Evolutionary conservation across 2,797 vertebrate genomes (phyloP).

Genomic region (Coccyzus lansbergi): DNA sequence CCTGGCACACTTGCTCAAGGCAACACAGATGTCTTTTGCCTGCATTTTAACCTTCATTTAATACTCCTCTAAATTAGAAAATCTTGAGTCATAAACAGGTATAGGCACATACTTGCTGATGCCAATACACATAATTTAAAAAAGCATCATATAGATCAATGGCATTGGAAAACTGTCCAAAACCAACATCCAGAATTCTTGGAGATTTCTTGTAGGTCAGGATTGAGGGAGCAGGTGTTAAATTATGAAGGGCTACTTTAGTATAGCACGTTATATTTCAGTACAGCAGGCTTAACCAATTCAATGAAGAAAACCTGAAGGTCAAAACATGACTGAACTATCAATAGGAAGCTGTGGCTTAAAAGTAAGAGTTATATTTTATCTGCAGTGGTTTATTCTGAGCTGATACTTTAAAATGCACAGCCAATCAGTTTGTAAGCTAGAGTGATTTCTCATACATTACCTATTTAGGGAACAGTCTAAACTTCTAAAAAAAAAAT

Average conservation of each 20-base stretch:
- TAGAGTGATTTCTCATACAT: neutral
- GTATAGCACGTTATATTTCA: neutral
- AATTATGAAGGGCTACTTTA: neutral
- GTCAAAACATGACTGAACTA: neutral
- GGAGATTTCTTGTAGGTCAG: neutral
- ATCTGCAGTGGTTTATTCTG: neutral
- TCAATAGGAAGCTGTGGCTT: neutral
- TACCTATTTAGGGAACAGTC: neutral
- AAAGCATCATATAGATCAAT: neutral
- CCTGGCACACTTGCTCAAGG: neutral
- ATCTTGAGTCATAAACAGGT: neutral
- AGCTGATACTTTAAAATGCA: neutral
- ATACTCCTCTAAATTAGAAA: neutral
- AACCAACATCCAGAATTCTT: neutral
- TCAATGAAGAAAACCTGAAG: neutral
- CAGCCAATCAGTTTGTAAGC: neutral
- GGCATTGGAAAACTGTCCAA: neutral
- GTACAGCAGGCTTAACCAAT: neutral
- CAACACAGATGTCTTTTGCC: neutral
- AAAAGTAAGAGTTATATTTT: neutral
- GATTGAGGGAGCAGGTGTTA: neutral
- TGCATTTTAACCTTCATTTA: neutral
- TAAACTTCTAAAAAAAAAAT: neutral
- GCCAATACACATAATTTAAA: neutral
- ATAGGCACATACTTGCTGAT: neutral